Base-by-base conservation (phyloP, 2,888 invertebrate species). In the Meiosimyza decipiens region DNA sequence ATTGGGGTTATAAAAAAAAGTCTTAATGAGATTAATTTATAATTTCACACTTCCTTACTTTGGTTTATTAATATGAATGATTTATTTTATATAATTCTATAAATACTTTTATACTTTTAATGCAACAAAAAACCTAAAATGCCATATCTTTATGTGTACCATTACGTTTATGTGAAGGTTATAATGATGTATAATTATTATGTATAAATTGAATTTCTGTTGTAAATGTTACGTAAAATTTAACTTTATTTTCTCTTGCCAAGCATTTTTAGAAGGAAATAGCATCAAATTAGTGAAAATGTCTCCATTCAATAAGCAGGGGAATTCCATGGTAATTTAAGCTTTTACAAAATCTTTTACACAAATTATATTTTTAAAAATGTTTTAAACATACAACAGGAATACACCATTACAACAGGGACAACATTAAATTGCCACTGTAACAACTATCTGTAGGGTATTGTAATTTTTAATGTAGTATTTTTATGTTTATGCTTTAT, bases 261-360 rank as follows among this genome's bases (percentile, higher is more conserved):
- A 62, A 33, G 15, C 47, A 47, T 33, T 22, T 33, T 7, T 62
- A 47, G 16, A 3, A 47, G 62, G 62, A 57, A 28, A 22, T 18
- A 57, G 62, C 62, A 62, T 62, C n/a, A 62, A 62, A 6, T n/a
- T n/a, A 40, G 40, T 62, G 47, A 28, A 47, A 62, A 47, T 62
- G 33, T 62, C 33, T 62, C 40, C 16, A 62, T 62, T 62, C 40
- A 62, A 40, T 16, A 62, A 62, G 47, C 62, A 47, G 16, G 7
- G 47, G 47, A 3, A 1, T 47, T 40, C 40, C 62, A 62, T 16
- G 40, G 47, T 33, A 33, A 33, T 33, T 62, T 18, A 4, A 33
- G 22, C 22, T 28, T 57, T 57, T 57, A 28, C 28, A 57, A 57
- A 28, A 13, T 28, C 28, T 57, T 57, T 57, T 15, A 57, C 22